Evolutionary conservation across 2,888 invertebrate genomes (phyloP).

Genomic region (Amphipyra tragopoginis): DNA sequence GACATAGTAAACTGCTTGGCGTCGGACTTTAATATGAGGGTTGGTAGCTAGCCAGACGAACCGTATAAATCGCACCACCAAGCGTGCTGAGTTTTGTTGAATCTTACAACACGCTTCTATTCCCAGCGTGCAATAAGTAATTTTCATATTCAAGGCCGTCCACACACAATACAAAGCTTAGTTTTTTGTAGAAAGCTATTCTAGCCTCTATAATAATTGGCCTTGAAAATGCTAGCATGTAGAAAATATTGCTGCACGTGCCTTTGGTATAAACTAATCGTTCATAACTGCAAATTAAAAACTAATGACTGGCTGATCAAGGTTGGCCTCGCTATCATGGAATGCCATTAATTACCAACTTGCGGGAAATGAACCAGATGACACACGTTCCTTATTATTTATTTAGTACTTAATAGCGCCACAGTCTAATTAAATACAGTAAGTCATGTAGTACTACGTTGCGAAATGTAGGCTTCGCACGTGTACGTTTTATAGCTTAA

Average conservation of each 20-base stretch:
- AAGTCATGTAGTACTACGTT: neutral
- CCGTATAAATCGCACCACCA: no score
- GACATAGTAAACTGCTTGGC: no score
- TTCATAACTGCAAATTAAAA: constrained; percentile 2
- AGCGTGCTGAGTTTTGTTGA: no score
- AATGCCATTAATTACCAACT: constrained; percentile 12
- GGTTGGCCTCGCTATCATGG: constrained; percentile 2
- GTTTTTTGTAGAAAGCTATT: no score
- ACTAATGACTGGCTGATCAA: constrained; percentile 9
- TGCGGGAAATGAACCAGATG: constrained; percentile 34
- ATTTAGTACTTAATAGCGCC: neutral
- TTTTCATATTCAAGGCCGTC: no score
- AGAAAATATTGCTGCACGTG: neutral
- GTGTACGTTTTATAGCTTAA: no score
- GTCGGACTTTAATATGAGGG: no score
- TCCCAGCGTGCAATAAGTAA: no score
- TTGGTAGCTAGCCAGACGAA: no score
- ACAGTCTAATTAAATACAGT: constrained; percentile 7
- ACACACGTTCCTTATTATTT: neutral
- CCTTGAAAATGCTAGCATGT: neutral
- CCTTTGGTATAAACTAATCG: neutral
- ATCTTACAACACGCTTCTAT: no score
- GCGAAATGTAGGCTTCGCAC: no score
- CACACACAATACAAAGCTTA: no score
- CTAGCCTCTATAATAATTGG: neutral